These are phyloP conservation scores for Dicerorhinus sumatrensis DNA, from an alignment of 2,113 vertebrate species.

Conservation along the genomic window DNA sequence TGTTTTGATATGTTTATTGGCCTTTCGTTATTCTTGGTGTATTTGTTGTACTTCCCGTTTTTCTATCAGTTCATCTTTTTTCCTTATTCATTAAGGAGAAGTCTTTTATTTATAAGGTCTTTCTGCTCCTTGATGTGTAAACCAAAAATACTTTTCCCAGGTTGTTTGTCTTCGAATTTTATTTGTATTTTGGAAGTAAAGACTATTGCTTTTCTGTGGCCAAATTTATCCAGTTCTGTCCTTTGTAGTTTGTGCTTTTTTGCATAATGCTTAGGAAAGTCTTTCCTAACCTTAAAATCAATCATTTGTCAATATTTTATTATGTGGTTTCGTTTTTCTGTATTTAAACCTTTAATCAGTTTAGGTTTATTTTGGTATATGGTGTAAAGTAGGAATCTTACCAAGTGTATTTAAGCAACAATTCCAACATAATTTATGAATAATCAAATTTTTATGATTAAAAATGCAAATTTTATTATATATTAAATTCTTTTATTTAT, in stretches of 20 bases:
- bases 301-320: neutral
- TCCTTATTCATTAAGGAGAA: neutral
- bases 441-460: neutral
- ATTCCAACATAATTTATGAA: neutral
- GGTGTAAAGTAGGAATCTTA: neutral
- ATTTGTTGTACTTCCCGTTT: neutral
- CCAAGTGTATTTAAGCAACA: neutral
- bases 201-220: neutral
- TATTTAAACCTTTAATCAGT: conserved; percentile 7
- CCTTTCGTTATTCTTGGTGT: conserved; percentile 39
- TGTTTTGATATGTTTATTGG: neutral
- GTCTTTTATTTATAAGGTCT: neutral
- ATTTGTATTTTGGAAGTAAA: conserved; percentile 2
- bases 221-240: neutral
- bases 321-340: neutral
- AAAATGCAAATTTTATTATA: neutral
- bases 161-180: neutral
- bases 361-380: neutral
- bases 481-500: conserved; percentile 38
- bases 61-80: conserved; percentile 32
- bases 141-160: neutral
- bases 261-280: neutral
- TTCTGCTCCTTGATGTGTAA: conserved; percentile 5
- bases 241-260: neutral
- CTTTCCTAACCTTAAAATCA: neutral